A percentile compares a stretch with the other conserved stretches of the same genome.
Conservation (phyloP, 30 jellyfish, hydroid and myxozoan species). For the Turritopsis dohrnii region DNA sequence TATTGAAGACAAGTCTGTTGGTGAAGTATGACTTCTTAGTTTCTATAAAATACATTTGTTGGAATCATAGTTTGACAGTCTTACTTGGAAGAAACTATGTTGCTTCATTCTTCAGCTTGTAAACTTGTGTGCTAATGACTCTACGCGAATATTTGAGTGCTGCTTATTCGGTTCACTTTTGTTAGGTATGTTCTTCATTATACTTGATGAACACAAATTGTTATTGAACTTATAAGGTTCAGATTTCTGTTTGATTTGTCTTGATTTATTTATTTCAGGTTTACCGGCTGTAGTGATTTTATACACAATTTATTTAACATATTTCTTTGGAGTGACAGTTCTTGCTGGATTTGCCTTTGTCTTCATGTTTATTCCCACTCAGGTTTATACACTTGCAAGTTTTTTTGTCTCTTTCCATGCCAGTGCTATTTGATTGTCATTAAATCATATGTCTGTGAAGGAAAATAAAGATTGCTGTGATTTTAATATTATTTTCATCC, state of each 20-base stretch:
- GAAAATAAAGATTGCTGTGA: too few relatives aligned
- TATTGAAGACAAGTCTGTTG: constrained; percentile 68
- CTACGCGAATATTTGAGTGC: background rate
- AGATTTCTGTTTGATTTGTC: background rate
- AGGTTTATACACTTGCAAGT: too few relatives aligned
- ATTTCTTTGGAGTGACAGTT: constrained; percentile 58
- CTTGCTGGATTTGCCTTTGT: constrained; percentile 54
- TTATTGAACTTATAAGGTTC: too few relatives aligned
- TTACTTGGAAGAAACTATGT: too few relatives aligned
- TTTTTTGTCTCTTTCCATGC: too few relatives aligned
- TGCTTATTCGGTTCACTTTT: background rate
- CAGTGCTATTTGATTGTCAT: too few relatives aligned
- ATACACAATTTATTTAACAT: constrained; percentile 37
- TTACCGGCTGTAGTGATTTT: constrained; percentile 40
- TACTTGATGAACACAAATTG: background rate
- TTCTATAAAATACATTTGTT: background rate
- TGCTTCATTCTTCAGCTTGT: background rate
- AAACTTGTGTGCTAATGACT: background rate
- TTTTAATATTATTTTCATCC: too few relatives aligned
- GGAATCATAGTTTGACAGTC: too few relatives aligned
- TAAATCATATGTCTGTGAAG: too few relatives aligned
- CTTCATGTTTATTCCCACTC: constrained; percentile 54
- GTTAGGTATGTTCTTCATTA: background rate
- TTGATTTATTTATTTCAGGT: constrained; percentile 29
- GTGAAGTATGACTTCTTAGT: constrained; percentile 44